phyloP scores from a whole-genome alignment of 2,888 invertebrate genomes.

The Drosophila niveifrons region DNA sequence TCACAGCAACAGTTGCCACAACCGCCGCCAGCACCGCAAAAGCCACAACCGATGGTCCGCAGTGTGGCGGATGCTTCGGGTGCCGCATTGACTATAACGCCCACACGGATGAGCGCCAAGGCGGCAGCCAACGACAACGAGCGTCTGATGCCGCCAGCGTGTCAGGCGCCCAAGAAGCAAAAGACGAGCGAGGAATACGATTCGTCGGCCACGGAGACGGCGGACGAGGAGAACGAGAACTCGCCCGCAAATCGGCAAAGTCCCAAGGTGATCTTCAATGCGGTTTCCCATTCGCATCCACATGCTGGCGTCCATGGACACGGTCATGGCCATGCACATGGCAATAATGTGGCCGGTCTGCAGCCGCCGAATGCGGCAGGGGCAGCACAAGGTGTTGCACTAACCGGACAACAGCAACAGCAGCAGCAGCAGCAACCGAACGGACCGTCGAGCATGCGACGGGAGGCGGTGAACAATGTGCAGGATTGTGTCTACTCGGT shows the following conservation, averaged over 20 bases:
- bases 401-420: constrained; percentile 19
- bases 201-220: constrained; percentile 93
- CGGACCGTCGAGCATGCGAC: constrained; percentile 75
- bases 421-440: constrained; percentile 38
- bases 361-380: constrained; percentile 58
- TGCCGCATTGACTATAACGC: constrained; percentile 65
- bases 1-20: constrained; percentile 37
- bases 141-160: constrained; percentile 84
- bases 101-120: constrained; percentile 62
- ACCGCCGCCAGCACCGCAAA: constrained; percentile 43
- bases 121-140: constrained; percentile 77
- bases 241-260: constrained; percentile 87
- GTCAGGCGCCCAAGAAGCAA: constrained; percentile 85
- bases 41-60: constrained; percentile 42
- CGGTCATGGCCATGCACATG: constrained; percentile 37
- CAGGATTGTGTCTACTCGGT: constrained; percentile 93
- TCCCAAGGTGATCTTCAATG: constrained; percentile 85
- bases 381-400: constrained; percentile 18
- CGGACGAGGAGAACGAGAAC: constrained; percentile 92
- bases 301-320: constrained; percentile 25
- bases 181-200: constrained; percentile 88
- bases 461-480: constrained; percentile 87
- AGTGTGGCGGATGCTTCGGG: constrained; percentile 53
- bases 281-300: constrained; percentile 60
- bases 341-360: constrained; percentile 61